Evolutionary conservation across 2,113 vertebrate genomes (phyloP).

Genomic region (human): GRCh38 chr1:151299001-151299500

Average conservation of each 20-base stretch:
- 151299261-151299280: background rate
- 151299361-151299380: background rate
- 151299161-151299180: background rate
- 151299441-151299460: no score
- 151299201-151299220: background rate
- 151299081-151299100: background rate
- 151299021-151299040: conserved; percentile 98
- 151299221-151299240: background rate
- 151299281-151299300: background rate
- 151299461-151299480: no score
- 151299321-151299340: background rate
- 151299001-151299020: conserved; percentile 95
- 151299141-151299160: background rate
- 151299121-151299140: background rate
- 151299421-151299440: no score
- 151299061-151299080: conserved; percentile 93
- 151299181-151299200: background rate
- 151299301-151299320: background rate
- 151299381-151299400: background rate
- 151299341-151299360: background rate
- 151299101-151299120: background rate
- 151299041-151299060: conserved; percentile 95
- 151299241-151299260: background rate
- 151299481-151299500: no score
- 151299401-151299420: no score